A percentile compares a stretch with the other conserved stretches of the same genome.
Conservation (phyloP, 2,888 invertebrate species). For the Lordiphosa andalusiaca region DNA sequence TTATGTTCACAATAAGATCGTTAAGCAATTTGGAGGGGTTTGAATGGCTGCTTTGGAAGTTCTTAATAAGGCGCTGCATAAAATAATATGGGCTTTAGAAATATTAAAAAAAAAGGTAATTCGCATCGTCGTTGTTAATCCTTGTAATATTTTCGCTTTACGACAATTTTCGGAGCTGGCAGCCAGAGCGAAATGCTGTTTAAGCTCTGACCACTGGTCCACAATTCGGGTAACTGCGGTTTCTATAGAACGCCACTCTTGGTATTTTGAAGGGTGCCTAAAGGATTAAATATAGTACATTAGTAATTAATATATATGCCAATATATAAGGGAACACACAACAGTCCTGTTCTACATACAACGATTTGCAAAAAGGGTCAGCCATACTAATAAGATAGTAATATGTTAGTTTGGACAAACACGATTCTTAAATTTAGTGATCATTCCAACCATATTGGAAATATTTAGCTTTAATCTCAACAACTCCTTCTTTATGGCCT, state of each 20-base stretch:
- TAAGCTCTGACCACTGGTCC: neutral
- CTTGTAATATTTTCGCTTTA: neutral
- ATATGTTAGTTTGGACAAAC: too few species aligned
- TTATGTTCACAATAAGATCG: constrained; percentile 1
- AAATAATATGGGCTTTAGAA: constrained; percentile 3
- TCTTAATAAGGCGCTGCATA: constrained; percentile 4
- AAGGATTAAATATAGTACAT: too few species aligned
- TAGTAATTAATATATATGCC: too few species aligned
- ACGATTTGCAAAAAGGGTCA: too few species aligned
- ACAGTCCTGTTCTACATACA: too few species aligned
- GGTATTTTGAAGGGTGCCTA: too few species aligned
- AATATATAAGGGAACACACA: too few species aligned
- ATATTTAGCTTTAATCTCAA: constrained; percentile 2
- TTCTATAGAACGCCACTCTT: too few species aligned
- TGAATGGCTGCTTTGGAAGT: neutral
- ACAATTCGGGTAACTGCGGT: too few species aligned
- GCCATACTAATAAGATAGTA: too few species aligned
- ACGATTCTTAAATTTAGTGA: too few species aligned
- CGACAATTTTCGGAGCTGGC: constrained; percentile 3
- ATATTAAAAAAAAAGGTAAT: constrained; percentile 2
- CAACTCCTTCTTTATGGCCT: constrained; percentile 3
- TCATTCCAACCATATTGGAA: too few species aligned
- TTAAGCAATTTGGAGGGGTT: neutral
- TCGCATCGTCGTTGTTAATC: neutral
- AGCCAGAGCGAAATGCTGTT: neutral